Conservation (phyloP, 2,888 invertebrate species). For the Dendrolimus pini region DNA sequence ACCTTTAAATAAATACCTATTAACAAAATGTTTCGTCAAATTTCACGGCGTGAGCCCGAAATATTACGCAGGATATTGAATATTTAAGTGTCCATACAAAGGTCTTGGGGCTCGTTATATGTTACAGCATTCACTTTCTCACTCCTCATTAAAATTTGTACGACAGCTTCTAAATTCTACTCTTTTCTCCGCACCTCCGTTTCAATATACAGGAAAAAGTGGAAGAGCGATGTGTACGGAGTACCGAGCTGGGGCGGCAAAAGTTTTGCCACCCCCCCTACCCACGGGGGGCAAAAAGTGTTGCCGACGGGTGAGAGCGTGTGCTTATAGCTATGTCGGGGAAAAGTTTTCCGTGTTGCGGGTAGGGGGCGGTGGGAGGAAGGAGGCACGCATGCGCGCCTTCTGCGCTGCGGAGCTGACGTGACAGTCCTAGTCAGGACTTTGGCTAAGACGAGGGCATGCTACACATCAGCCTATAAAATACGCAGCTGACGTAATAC, state of each 20-base stretch:
- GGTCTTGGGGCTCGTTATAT: constrained; percentile 47
- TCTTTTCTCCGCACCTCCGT: constrained; percentile 76
- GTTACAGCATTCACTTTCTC: constrained; percentile 54
- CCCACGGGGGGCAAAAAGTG: constrained; percentile 70
- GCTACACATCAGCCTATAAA: constrained; percentile 17
- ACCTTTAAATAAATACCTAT: too few relatives aligned
- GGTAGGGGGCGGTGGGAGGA: constrained; percentile 47
- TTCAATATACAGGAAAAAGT: constrained; percentile 77
- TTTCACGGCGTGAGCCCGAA: too few relatives aligned
- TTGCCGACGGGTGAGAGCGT: constrained; percentile 69
- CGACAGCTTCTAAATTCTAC: constrained; percentile 75
- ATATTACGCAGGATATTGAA: too few relatives aligned
- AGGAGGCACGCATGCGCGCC: constrained; percentile 61
- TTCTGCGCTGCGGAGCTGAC: constrained; percentile 49
- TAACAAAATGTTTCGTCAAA: too few relatives aligned
- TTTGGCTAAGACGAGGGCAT: constrained; percentile 34
- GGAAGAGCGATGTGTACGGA: constrained; percentile 74
- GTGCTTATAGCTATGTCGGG: constrained; percentile 70
- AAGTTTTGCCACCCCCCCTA: constrained; percentile 66
- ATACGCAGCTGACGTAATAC: constrained; percentile 43
- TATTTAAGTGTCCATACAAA: constrained; percentile 10
- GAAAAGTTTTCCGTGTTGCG: constrained; percentile 77
- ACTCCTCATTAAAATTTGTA: constrained; percentile 75
- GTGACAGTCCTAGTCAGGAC: constrained; percentile 63
- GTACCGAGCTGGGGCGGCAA: constrained; percentile 68